Base-by-base conservation (phyloP, 2,888 invertebrate species). In the Cerastis leucographa region DNA sequence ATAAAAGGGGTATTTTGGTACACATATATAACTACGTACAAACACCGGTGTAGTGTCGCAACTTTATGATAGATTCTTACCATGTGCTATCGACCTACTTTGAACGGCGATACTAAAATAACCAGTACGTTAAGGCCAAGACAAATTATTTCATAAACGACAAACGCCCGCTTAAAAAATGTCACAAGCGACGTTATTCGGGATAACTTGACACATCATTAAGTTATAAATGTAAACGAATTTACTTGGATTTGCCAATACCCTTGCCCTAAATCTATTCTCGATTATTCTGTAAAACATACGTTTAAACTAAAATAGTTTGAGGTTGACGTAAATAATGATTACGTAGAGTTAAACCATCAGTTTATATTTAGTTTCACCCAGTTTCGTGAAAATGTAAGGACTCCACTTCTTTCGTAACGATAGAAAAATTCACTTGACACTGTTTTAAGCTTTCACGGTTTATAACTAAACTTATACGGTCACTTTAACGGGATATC, bases 11-110 rank as follows among this genome's bases (percentile, higher is more conserved):
- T 85, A 76, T 85, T 80, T 80, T 80, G 64, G 72, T 75, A 54
- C 49, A 72, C 75, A n/a, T n/a, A 61, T 82, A 67, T 73, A 78
- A 77, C 85, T 76, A 71, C 68, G 74, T 71, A 74, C 74, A 72
- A 72, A 80, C 81, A 83, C 81, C 78, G 85, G 83, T 91, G 67
- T 67, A 85, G 71, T 84, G 92, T 93, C 90, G 92, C 90, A 93
- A 93, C 86, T 81, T 83, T 87, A 89, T 87, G 90, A 91, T 92
- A 91, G 92, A 93, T 91, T 89, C 89, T 86, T 89, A 87, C 91
- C 93, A 91, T 90, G 90, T 91, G 93, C 88, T 85, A 89, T 80
- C 90, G 94, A 91, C 94, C 94, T 92, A 93, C 89, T 92, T 94
- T 81, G 84, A 83, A 88, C 87, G 83, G 85, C 76, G 83, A 81